Evolutionary conservation across 92 coral and sea anemone genomes (phyloP).

Genomic region (Porites divaricata): DNA sequence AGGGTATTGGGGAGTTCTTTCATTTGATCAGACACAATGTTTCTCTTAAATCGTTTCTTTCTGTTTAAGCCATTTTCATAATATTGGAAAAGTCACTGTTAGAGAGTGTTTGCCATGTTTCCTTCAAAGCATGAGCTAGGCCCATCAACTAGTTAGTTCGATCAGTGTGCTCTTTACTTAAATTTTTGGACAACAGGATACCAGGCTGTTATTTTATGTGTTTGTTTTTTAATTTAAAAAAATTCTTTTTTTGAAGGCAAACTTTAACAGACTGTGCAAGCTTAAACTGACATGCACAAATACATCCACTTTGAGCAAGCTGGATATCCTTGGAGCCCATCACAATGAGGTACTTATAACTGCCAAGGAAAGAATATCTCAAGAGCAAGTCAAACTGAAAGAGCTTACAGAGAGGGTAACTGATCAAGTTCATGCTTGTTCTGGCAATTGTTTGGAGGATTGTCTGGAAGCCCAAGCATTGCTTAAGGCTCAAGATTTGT

Average conservation of each 20-base stretch:
- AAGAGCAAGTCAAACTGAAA: constrained; percentile 31
- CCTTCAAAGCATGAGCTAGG: constrained; percentile 25
- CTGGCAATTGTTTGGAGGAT: constrained; percentile 30
- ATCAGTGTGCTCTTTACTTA: constrained; percentile 28
- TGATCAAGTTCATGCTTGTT: constrained; percentile 24
- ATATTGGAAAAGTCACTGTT: neutral
- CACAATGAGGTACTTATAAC: constrained; percentile 34
- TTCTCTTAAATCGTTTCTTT: constrained; percentile 24
- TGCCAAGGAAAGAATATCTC: constrained; percentile 30
- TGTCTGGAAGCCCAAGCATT: constrained; percentile 23
- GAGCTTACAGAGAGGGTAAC: constrained; percentile 27
- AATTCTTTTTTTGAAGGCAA: constrained; percentile 37
- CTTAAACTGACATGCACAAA: constrained; percentile 57
- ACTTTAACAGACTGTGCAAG: constrained; percentile 42
- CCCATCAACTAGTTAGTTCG: constrained; percentile 25
- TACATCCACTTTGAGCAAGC: constrained; percentile 39
- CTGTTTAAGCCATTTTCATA: constrained; percentile 20
- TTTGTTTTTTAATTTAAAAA: neutral
- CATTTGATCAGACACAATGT: constrained; percentile 1
- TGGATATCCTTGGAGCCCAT: constrained; percentile 48
- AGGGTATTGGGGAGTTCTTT: constrained; percentile 17
- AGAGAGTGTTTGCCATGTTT: constrained; percentile 25
- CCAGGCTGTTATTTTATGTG: constrained; percentile 21
- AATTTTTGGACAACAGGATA: constrained; percentile 24
- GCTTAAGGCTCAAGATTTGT: neutral